Base-by-base conservation (phyloP, 2,797 vertebrate species). In the Nyctalus aviator region DNA sequence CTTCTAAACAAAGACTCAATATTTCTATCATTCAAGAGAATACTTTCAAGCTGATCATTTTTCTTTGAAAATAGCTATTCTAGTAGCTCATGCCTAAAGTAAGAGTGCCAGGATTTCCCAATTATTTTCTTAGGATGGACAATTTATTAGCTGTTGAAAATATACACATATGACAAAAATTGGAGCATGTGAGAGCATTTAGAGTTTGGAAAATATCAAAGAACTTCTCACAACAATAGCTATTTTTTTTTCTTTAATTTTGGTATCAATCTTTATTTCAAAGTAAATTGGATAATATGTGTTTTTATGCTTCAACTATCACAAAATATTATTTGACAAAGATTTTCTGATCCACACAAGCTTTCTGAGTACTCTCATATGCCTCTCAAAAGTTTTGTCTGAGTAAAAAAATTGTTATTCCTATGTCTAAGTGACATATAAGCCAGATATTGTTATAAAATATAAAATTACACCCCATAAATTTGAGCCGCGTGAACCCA, bases 301-400 rank as follows among this genome's bases (percentile, higher is more conserved):
- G 9, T 0, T 44, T 77, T 6, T 88, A 53, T 76, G 37, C 11
- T 71, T 76, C 86, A 71, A 4, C 8, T 59, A 71, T 44, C 10
- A 78, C 68, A 88, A 79, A 79, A 78, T 90, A 76, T 44, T 79
- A 81, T 62, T 55, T 93, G n/a, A 37, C 15, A 53, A 86, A 13
- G 7, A 0, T 48, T 83, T 27, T 73, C 21, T 69, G 3, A 46
- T 37, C n/a, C 35, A 73, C 8, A 93, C 0, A 20, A 41, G 48
- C 8, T 94, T 94, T 77, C 30, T 88, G 32, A 82, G 6, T 77
- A 72, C 3, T 35, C 6, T 64, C 48, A 77, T 44, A 44, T 23
- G 5, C 0, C 4, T 53, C 37, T 78, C 2, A 23, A 73, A 30
- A 32, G 27, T 81, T 91, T 84, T 66, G 71, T 89, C 62, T 85